Base-by-base conservation (phyloP, 2,113 vertebrate species). In the Cyphotilapia sp. region DNA sequence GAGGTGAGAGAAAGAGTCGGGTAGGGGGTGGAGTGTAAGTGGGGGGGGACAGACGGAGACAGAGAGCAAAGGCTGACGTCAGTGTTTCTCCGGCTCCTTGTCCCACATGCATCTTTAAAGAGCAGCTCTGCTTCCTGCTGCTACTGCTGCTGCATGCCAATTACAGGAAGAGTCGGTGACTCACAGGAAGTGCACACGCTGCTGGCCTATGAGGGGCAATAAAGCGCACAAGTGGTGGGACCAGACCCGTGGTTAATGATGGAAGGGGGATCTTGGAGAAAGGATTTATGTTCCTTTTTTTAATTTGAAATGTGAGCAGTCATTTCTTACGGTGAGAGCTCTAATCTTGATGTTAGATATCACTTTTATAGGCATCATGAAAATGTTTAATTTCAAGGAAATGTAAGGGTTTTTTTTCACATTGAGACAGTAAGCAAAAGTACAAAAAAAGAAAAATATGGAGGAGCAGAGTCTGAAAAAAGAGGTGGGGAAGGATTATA, bases 61-160 rank as follows among this genome's bases (percentile, higher is more conserved):
- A 93, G 93, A 92, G 82, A 87, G 93, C 27, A 54, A 80, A 59
- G 88, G 84, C 82, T 95, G 93, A 95, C 94, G 93, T 96, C 95
- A 95, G 59, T 85, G 85, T 90, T 87, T 89, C 90, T 90, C 85
- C 9, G 4, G 85, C 89, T 95, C 80, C 88, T 89, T 82, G 90
- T 93, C 93, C 94, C 93, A 93, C 92, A 94, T 96, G 94, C 92
- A 95, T 95, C 91, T 94, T 95, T 95, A 95, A 96, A 94, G 90
- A 95, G 92, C 90, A 57, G 92, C 90, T 78, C 91, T 87, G 93
- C 94, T 93, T 93, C 93, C 95, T 94, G 94, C 90, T 89, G 95
- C 94, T 91, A 93, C 94, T 84, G 90, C 92, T 91, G 90, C 94
- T 93, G 95, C 88, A 94, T 95, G 94, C 89, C 92, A 94, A 95